These are phyloP conservation scores for Hecatera dysodea DNA, from an alignment of 2,888 invertebrate species.

Conservation along the genomic window DNA sequence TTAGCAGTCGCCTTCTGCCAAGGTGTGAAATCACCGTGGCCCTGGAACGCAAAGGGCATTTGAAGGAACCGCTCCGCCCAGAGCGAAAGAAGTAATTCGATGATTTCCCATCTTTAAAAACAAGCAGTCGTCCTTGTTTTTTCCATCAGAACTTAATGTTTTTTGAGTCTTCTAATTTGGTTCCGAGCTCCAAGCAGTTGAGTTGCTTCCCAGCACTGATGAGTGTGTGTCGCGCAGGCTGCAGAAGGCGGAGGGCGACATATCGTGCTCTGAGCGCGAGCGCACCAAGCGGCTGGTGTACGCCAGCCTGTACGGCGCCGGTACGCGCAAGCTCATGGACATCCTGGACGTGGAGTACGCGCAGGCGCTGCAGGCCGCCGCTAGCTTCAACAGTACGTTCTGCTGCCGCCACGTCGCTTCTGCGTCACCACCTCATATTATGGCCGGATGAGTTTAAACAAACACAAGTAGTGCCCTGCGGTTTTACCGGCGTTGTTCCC, in stretches of 20 bases:
- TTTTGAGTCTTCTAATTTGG: neutral
- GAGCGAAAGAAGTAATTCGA: no score
- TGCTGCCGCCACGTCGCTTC: no score
- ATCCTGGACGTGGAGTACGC: constrained; percentile 78
- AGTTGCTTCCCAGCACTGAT: neutral
- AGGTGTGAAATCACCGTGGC: no score
- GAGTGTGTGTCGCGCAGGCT: constrained; percentile 72
- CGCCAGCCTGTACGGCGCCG: constrained; percentile 89
- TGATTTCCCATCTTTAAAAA: no score
- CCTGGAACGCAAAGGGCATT: no score
- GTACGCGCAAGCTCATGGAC: constrained; percentile 81
- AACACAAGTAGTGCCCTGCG: no score
- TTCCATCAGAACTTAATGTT: neutral
- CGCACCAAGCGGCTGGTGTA: constrained; percentile 89
- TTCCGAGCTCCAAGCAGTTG: neutral
- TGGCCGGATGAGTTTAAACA: no score
- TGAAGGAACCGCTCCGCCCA: no score
- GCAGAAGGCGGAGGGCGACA: constrained; percentile 70
- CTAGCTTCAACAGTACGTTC: constrained; percentile 79
- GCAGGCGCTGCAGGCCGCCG: constrained; percentile 76
- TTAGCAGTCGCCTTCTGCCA: no score
- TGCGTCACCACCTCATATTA: no score
- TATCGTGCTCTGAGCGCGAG: constrained; percentile 81
- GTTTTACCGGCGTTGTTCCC: no score
- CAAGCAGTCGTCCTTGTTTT: neutral